These are phyloP conservation scores for Geothlypis trichas DNA, from an alignment of 2,113 vertebrate species.

Conservation along the genomic window DNA sequence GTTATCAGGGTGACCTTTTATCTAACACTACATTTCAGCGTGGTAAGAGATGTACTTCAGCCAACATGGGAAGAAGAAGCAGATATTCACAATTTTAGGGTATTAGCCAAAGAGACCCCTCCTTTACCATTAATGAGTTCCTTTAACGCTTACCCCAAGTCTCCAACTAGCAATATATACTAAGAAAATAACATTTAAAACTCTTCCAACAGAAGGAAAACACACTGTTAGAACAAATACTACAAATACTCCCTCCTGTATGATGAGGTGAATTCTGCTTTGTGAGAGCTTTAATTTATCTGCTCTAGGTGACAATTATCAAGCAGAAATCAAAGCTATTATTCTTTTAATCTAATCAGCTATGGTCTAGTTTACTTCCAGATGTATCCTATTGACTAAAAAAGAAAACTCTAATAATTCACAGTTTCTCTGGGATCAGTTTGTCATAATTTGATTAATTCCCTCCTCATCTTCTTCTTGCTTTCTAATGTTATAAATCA, in stretches of 20 bases:
- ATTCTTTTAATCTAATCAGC: background rate
- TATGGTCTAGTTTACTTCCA: background rate
- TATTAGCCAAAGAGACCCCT: accelerated
- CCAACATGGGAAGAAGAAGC: background rate
- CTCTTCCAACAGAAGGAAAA: background rate
- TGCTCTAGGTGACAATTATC: background rate
- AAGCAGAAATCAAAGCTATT: background rate
- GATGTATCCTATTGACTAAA: background rate
- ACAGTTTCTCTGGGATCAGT: background rate
- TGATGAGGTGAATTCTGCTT: background rate
- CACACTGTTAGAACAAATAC: background rate
- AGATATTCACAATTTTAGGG: background rate
- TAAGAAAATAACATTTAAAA: background rate
- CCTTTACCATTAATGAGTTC: background rate
- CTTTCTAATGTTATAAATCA: conserved; percentile 27
- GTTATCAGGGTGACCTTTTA: background rate
- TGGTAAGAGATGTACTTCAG: accelerated
- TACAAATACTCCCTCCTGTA: background rate
- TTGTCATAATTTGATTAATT: conserved; percentile 26
- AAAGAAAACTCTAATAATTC: background rate
- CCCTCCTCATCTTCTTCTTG: background rate
- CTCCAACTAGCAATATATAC: background rate
- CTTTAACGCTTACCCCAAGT: background rate
- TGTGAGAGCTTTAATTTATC: background rate
- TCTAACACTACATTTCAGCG: background rate